Conservation (phyloP, 2,113 vertebrate genomes). For the Capreolus pygargus region DNA sequence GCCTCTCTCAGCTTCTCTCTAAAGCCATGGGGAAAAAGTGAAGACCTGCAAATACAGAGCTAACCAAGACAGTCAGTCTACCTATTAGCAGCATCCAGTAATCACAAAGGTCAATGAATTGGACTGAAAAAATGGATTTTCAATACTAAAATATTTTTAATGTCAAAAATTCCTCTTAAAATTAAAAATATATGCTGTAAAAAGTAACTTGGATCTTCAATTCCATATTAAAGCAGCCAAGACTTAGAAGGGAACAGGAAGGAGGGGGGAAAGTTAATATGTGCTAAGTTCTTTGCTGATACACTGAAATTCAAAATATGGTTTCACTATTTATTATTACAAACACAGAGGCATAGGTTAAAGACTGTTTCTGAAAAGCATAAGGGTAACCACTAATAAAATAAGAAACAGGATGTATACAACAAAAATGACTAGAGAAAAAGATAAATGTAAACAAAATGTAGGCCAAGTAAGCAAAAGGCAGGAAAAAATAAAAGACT, state of each 20-base stretch:
- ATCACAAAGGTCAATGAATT: background rate
- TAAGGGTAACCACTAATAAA: background rate
- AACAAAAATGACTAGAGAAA: background rate
- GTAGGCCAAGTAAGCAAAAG: slow-evolving; percentile 39
- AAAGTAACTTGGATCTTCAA: background rate
- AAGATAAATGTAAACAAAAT: background rate
- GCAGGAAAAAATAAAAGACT: background rate
- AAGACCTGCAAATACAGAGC: background rate
- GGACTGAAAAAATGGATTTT: background rate
- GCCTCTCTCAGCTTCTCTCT: background rate
- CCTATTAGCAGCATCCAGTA: background rate
- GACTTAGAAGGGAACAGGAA: background rate
- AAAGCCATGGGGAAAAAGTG: background rate
- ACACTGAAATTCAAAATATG: background rate
- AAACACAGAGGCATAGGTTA: background rate
- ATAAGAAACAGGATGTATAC: background rate
- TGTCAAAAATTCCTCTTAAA: background rate
- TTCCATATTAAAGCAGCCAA: slow-evolving; percentile 2
- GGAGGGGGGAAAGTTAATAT: background rate
- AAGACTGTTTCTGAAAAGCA: background rate
- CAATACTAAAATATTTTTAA: slow-evolving; percentile 25
- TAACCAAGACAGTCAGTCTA: background rate
- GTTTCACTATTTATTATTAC: background rate
- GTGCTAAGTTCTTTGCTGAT: background rate
- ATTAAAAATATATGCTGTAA: background rate